Evolutionary conservation across 1,140 invertebrate species (phyloP), one percentile per base, ranked within the genome.

Genomic region (Eriosoma lanigerum): DNA sequence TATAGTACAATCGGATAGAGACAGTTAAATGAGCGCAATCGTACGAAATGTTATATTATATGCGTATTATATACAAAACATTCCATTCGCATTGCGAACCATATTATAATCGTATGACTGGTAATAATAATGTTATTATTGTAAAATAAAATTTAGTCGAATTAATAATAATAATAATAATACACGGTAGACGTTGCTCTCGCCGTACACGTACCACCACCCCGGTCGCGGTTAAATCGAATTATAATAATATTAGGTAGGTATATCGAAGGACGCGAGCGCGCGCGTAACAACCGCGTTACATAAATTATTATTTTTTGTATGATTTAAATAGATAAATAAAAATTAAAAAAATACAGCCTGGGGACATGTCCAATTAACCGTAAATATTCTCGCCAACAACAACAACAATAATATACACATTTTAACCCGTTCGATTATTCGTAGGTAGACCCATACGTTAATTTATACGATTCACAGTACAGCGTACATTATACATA

Each of bases 381-480:
- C 66, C 24, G 24, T 70, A 29, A 70, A 70, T 50, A 70, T 29
- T 70, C 66, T 70, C 66, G 66, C 66, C 46, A 50, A 70, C 46
- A 50, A 38, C 32, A 38, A 38, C 32, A 8, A 38, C 8, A 8
- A 50, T 50, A 26, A 29, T 70, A 50, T 19, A 70, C 24, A 29
- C 15, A 70, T 70, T 70, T 38, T 19, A 70, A 68, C 64, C 21
- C 12, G n/a, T 5, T 8, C 32, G 32, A 38, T 38, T 38, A 38
- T 38, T 38, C 32, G 32, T 38, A 38, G 32, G 32, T 8, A 38
- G 32, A 38, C 8, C 3, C 3, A 38, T 38, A 52, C 70, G 29
- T 54, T 73, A 73, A 54, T 73, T 29, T 73, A 38, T 38, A 73
- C 21, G 44, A 68, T 48, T 38, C 8, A 4, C 24, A 46, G 13